These are phyloP conservation scores for Dicerorhinus sumatrensis DNA, from an alignment of 2,113 vertebrate species.

Conservation along the genomic window DNA sequence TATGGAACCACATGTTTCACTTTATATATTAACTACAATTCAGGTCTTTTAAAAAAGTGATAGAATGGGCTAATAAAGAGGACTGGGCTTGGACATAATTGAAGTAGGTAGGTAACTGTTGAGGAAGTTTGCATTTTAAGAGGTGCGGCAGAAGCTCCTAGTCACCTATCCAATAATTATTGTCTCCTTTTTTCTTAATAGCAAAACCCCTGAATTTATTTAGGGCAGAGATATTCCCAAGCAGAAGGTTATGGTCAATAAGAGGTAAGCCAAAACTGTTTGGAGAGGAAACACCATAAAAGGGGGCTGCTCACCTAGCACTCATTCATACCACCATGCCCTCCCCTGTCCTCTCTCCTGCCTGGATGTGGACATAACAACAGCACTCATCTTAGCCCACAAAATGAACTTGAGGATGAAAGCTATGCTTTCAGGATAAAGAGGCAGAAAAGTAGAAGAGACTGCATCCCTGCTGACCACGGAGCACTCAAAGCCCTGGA, in stretches of 20 bases:
- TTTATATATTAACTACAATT: neutral
- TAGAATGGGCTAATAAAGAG: neutral
- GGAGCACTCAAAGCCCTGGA: neutral
- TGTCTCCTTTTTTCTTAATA: neutral
- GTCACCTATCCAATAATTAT: neutral
- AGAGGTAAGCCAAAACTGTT: neutral
- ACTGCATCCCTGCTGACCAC: neutral
- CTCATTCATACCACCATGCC: neutral
- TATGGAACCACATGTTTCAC: neutral
- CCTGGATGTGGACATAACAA: neutral
- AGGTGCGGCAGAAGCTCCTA: neutral
- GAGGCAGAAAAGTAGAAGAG: neutral
- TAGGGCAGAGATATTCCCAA: constrained; percentile 16
- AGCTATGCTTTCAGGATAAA: neutral
- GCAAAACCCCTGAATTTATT: neutral
- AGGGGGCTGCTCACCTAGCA: neutral
- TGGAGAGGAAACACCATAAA: neutral
- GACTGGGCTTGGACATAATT: neutral
- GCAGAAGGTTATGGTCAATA: neutral
- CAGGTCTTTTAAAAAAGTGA: constrained; percentile 19
- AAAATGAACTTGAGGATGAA: neutral
- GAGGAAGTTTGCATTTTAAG: neutral
- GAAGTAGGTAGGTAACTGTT: neutral
- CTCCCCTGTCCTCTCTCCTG: neutral
- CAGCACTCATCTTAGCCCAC: neutral